Base-by-base conservation (phyloP, 1,140 invertebrate species). In the Drosophila simulans region DNA sequence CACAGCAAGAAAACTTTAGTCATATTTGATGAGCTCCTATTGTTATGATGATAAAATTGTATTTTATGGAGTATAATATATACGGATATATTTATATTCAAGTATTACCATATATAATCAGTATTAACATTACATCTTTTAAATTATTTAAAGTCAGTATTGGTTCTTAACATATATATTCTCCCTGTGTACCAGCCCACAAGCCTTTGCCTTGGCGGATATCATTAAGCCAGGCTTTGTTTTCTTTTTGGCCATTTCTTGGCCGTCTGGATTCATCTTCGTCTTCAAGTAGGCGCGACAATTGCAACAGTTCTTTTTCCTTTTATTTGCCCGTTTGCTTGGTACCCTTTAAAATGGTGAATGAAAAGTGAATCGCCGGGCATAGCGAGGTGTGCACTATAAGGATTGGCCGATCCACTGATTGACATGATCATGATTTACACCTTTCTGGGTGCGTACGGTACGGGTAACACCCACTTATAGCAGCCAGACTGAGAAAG, bases 391-490 rank as follows among this genome's bases (percentile, higher is more conserved):
- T 86, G 80, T 86, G 83, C 56, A 58, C 74, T 51, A 37, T 62
- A 81, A 78, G 76, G 82, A 84, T 78, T 69, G 81, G 81, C 73
- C 56, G 52, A 79, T 59, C 68, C 43, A 55, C 68, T 90, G 85
- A 89, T 89, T 89, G 85, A 89, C 88, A 85, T 89, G 88, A 91
- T 91, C 89, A 89, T 91, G 88, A 91, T 91, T 91, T 91, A 89
- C 88, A 91, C 88, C 88, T 91, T 91, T 91, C 57, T 89, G 85
- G 88, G 89, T 91, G 88, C 88, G 88, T 85, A 91, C 72, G 43
- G 66, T 42, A 57, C 31, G 31, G 31, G 31, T 2, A 74, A 85
- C 88, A 89, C 89, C 88, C 89, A 91, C 88, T 66, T 39, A 48
- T 20, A 42, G 49, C 39, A 35, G 56, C 15, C 20, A 52, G 43